A percentile compares a stretch with the other conserved stretches of the same genome.
Evolutionary conservation across 1,140 invertebrate genomes (phyloP).

Genomic region (Melanaphis sacchari): DNA sequence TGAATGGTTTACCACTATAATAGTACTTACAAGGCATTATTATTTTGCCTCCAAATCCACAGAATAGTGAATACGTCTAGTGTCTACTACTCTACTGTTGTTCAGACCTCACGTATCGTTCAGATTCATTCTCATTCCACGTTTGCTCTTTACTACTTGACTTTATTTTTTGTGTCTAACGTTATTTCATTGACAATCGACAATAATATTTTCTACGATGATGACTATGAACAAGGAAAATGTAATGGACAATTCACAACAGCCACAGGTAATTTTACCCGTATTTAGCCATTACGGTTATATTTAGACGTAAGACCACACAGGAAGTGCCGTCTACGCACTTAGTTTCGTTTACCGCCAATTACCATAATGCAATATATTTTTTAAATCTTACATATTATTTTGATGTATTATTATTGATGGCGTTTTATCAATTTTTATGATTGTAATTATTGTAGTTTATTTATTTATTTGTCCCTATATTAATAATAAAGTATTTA

Average conservation of each 20-base stretch:
- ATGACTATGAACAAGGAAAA: constrained; percentile 1
- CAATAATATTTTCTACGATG: neutral
- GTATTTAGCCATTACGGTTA: neutral
- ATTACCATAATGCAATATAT: neutral
- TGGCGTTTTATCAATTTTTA: neutral
- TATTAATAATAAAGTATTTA: too few relatives aligned
- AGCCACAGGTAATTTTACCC: neutral
- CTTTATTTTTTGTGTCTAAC: neutral
- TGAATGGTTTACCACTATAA: neutral
- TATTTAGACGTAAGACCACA: neutral
- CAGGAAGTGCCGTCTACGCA: neutral
- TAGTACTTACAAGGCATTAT: neutral
- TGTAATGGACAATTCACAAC: neutral
- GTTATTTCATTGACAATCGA: too few relatives aligned
- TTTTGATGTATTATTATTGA: neutral
- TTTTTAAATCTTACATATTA: too few relatives aligned
- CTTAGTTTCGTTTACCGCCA: neutral
- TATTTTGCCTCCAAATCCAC: neutral
- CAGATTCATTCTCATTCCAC: neutral
- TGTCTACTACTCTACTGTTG: too few relatives aligned
- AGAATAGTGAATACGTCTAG: too few relatives aligned
- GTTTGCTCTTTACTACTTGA: neutral
- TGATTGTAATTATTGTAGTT: too few relatives aligned
- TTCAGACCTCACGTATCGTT: neutral
- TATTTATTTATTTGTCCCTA: too few relatives aligned